A percentile compares a stretch with the other conserved stretches of the same genome.
Evolutionary conservation across 2,113 vertebrate species (phyloP).

Genomic region (Lophura nycthemera): DNA sequence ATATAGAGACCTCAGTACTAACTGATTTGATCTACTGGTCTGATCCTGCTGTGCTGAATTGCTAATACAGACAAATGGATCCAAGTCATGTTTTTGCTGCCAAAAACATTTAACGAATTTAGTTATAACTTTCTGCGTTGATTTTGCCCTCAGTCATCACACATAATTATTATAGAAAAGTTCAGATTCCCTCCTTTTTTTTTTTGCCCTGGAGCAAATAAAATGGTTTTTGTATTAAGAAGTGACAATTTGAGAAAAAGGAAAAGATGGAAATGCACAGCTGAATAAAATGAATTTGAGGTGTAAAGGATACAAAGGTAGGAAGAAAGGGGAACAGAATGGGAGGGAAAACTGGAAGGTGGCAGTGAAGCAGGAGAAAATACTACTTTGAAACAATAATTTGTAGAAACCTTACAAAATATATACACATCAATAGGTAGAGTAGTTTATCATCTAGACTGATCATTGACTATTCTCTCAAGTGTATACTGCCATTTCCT

Average conservation of each 20-base stretch:
- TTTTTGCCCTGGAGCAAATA: background rate
- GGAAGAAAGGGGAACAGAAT: background rate
- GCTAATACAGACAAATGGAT: background rate
- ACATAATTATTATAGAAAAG: background rate
- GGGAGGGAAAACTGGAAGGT: background rate
- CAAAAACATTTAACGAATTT: background rate
- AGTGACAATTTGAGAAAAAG: background rate
- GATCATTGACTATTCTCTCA: background rate
- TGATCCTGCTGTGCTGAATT: background rate
- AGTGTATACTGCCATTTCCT: background rate
- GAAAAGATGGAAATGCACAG: background rate
- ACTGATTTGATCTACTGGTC: background rate
- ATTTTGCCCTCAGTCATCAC: background rate
- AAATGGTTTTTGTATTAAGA: background rate
- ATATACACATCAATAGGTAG: background rate
- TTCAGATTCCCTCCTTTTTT: background rate
- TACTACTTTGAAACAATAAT: background rate
- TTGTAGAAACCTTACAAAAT: background rate
- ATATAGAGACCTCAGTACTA: background rate
- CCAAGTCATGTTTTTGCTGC: background rate
- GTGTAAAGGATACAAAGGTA: background rate
- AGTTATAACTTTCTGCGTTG: background rate
- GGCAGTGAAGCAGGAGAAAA: background rate
- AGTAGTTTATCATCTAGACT: background rate
- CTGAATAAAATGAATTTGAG: background rate